These are phyloP conservation scores for Troilus luridus DNA, from an alignment of 2,888 invertebrate species.

Conservation along the genomic window DNA sequence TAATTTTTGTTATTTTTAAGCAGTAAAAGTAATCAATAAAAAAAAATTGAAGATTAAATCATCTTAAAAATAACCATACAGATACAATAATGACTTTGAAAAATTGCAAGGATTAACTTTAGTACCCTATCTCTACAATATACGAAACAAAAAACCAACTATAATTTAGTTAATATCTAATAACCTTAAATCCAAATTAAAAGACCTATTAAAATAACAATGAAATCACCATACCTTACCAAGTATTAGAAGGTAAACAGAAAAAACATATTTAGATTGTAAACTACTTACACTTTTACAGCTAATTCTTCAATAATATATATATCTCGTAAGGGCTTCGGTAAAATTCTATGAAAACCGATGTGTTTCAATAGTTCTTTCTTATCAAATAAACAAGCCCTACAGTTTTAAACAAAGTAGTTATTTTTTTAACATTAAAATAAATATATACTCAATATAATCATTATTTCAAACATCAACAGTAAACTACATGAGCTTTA, in stretches of 20 bases:
- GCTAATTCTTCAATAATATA: conserved; percentile 14
- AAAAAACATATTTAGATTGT: background rate
- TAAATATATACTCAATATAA: background rate
- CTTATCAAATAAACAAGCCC: background rate
- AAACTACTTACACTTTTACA: background rate
- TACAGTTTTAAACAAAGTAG: background rate
- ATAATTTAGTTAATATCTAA: background rate
- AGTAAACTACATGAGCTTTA: too few relatives aligned
- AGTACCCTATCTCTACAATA: background rate
- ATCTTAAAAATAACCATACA: too few relatives aligned
- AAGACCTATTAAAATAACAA: background rate
- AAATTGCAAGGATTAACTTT: background rate
- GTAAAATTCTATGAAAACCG: background rate
- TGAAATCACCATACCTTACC: background rate
- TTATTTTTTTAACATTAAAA: background rate
- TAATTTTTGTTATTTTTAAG: too few relatives aligned
- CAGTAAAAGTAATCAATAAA: too few relatives aligned
- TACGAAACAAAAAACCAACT: background rate
- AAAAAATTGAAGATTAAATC: too few relatives aligned
- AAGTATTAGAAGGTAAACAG: background rate
- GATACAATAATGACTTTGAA: too few relatives aligned
- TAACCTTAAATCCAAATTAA: background rate
- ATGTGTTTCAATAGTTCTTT: background rate
- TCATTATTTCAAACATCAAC: too few relatives aligned
- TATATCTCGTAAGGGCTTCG: background rate